These are phyloP conservation scores for Phrynosoma platyrhinos DNA, from an alignment of 2,113 vertebrate genomes.

Conservation along the genomic window DNA sequence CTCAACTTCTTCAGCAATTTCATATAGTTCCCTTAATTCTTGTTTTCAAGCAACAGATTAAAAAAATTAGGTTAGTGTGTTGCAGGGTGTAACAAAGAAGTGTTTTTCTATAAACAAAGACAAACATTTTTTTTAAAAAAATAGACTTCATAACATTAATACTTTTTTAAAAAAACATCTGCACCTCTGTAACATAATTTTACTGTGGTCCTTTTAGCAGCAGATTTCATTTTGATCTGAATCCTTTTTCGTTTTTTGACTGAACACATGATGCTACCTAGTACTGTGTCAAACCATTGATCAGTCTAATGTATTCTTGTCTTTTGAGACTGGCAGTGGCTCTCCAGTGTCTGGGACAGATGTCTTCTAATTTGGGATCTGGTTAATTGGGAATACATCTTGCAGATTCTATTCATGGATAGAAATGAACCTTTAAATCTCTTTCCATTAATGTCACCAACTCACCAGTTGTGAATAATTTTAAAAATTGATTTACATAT, in stretches of 20 bases:
- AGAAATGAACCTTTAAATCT: neutral
- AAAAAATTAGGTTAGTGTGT: neutral
- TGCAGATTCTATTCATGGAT: neutral
- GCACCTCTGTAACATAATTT: neutral
- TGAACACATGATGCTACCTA: neutral
- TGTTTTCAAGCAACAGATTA: neutral
- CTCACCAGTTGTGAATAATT: neutral
- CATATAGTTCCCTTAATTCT: neutral
- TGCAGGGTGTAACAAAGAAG: neutral
- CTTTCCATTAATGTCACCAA: neutral
- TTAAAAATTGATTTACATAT: neutral
- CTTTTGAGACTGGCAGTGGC: neutral
- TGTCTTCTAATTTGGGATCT: conserved; percentile 3
- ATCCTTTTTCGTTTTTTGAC: neutral
- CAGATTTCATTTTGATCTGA: neutral
- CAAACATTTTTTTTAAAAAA: neutral
- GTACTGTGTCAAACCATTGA: neutral
- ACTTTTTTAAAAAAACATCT: neutral
- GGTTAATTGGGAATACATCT: neutral
- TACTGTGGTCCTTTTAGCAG: neutral
- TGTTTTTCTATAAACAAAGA: neutral
- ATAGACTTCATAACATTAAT: neutral
- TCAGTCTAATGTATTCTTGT: neutral
- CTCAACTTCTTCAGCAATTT: neutral
- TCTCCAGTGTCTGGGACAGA: neutral